Base-by-base conservation (phyloP, 1,140 invertebrate genomes). In the Macrobrachium rosenbergii region DNA sequence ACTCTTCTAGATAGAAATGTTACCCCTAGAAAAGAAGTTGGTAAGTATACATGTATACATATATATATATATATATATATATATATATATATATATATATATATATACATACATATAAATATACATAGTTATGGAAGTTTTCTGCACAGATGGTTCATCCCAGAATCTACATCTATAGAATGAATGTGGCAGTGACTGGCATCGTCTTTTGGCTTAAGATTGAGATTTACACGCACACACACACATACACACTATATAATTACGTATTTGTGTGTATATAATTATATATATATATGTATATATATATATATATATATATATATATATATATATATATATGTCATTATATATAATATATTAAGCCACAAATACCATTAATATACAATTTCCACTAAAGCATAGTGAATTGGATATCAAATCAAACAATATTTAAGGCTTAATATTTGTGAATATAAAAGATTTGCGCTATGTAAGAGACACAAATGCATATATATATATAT, bases 181-280 rank as follows among this genome's bases (percentile, higher is more conserved):
- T n/a, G n/a, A n/a, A n/a, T n/a, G n/a, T n/a, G n/a, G n/a, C n/a
- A n/a, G n/a, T n/a, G n/a, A n/a, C n/a, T n/a, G n/a, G n/a, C n/a
- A n/a, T n/a, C n/a, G n/a, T n/a, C n/a, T n/a, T n/a, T n/a, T n/a
- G n/a, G n/a, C n/a, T n/a, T n/a, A n/a, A n/a, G n/a, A n/a, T n/a
- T n/a, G n/a, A n/a, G n/a, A n/a, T n/a, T n/a, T 77, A 84, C 60
- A 78, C 73, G 64, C 23, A 84, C 73, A 84, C 73, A 75, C 77
- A 75, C 19, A 76, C 73, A 84, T 75, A 77, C 73, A 84, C 72
- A 37, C 5, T 79, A 79, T 79, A 79, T 79, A 79, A 59, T 19
- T 79, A 60, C 60, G 59, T 79, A 79, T 79, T 2, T 79, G 59
- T 0, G 59, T 79, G 59, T 79, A 79, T 62, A 79, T 63, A 79